phyloP scores from a whole-genome alignment of 2,797 vertebrate genomes.

The Scomberomorus guttatus region DNA sequence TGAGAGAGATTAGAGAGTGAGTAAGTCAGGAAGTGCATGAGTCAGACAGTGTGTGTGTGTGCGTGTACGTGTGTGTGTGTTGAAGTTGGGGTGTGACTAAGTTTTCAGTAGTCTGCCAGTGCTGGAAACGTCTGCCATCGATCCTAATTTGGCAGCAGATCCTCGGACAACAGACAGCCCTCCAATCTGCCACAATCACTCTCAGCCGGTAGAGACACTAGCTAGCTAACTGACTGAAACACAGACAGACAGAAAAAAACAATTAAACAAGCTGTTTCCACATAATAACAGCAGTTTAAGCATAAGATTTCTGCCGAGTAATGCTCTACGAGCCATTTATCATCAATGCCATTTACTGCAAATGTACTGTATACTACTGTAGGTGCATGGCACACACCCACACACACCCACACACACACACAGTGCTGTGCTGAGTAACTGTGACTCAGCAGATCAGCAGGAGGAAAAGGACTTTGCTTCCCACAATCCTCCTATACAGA shows the following conservation, averaged over 20 bases:
- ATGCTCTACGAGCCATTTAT: background rate
- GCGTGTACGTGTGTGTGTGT: conserved; percentile 23
- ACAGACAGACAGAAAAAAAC: background rate
- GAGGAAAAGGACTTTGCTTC: conserved; percentile 64
- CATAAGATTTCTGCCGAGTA: background rate
- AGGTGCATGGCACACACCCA: conserved; percentile 31
- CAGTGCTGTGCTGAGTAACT: conserved; percentile 47
- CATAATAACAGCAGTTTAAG: conserved; percentile 1
- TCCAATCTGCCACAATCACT: conserved; percentile 58
- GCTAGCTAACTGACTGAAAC: conserved; percentile 10
- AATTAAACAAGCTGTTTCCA: conserved; percentile 4
- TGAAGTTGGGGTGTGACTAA: conserved; percentile 50
- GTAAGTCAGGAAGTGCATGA: conserved; percentile 37
- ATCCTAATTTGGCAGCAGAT: conserved; percentile 72
- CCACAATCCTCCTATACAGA: conserved; percentile 56
- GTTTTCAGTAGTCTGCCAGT: conserved; percentile 61
- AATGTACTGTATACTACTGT: background rate
- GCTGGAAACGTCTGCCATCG: conserved; percentile 68
- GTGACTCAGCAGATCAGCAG: conserved; percentile 82
- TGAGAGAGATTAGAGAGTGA: conserved; percentile 38
- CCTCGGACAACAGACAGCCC: conserved; percentile 59
- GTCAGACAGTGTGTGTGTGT: conserved; percentile 29
- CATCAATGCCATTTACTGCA: conserved; percentile 22
- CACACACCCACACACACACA: conserved; percentile 31
- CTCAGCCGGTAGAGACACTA: conserved; percentile 35